Percentiles rank a stretch among this genome's conserved stretches.
These are phyloP conservation scores for Drosophila arawakana DNA, from an alignment of 1,140 invertebrate species.

Conservation along the genomic window DNA sequence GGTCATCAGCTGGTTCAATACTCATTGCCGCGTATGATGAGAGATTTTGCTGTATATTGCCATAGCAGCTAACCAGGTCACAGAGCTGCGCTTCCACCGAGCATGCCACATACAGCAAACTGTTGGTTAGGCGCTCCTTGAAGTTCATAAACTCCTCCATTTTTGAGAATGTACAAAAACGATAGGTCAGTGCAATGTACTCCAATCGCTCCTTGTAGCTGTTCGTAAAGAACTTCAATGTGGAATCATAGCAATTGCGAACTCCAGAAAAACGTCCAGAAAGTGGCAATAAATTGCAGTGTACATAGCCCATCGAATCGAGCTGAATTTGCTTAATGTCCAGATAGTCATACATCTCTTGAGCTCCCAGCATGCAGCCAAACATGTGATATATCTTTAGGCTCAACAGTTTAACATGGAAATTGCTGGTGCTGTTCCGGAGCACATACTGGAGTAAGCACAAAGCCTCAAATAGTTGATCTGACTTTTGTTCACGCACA, in stretches of 20 bases:
- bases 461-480: slow-evolving; percentile 88
- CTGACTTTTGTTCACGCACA: slow-evolving; percentile 86
- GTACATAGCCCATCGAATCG: slow-evolving; percentile 94
- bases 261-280: slow-evolving; percentile 89
- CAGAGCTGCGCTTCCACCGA: slow-evolving; percentile 92
- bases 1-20: slow-evolving; percentile 85
- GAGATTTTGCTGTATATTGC: slow-evolving; percentile 75
- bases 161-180: slow-evolving; percentile 96
- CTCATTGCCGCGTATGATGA: slow-evolving; percentile 79
- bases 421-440: slow-evolving; percentile 90
- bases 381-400: slow-evolving; percentile 90
- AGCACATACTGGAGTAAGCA: slow-evolving; percentile 89
- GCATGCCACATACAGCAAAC: slow-evolving; percentile 91
- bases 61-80: slow-evolving; percentile 87
- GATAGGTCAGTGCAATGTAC: slow-evolving; percentile 95
- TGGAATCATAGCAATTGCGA: slow-evolving; percentile 88
- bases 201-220: slow-evolving; percentile 96
- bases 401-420: slow-evolving; percentile 91
- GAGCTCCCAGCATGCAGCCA: slow-evolving; percentile 89
- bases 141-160: slow-evolving; percentile 96
- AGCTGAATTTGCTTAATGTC: slow-evolving; percentile 98
- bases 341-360: slow-evolving; percentile 88
- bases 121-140: slow-evolving; percentile 91
- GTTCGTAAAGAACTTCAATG: slow-evolving; percentile 93
- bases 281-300: slow-evolving; percentile 89